These are phyloP conservation scores for Pachypeltis micranthus DNA, from an alignment of 1,140 invertebrate genomes.

Conservation along the genomic window DNA sequence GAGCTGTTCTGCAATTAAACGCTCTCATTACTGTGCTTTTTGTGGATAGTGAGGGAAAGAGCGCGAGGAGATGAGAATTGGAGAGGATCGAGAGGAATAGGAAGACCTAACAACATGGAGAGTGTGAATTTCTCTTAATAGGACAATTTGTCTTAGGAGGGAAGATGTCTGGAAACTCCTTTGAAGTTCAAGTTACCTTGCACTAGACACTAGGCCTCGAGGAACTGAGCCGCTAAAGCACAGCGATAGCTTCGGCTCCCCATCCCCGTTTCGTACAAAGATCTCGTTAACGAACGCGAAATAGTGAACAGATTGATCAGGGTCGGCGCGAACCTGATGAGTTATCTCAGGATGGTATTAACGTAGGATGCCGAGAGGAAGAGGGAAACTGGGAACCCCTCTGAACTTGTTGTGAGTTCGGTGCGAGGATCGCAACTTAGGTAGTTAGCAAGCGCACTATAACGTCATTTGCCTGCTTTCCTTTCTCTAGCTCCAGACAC, in stretches of 20 bases:
- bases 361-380: background rate
- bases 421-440: constrained; percentile 4
- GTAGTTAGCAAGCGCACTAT: constrained; percentile 1
- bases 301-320: background rate
- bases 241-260: no score
- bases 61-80: no score
- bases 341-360: background rate
- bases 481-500: background rate
- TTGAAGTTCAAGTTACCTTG: background rate
- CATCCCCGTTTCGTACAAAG: background rate
- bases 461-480: background rate
- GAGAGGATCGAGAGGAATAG: no score
- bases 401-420: background rate
- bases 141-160: no score
- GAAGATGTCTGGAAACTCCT: no score
- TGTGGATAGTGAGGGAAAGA: no score
- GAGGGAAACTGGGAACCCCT: background rate
- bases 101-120: no score
- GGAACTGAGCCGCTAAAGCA: no score
- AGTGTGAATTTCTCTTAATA: no score
- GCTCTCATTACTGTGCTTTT: no score
- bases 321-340: background rate
- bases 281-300: constrained; percentile 1
- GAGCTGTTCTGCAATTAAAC: no score
- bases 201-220: no score